A percentile compares a stretch with the other conserved stretches of the same genome.
Evolutionary conservation across 1,140 invertebrate species (phyloP).

Genomic region (Drosophila ironensis): DNA sequence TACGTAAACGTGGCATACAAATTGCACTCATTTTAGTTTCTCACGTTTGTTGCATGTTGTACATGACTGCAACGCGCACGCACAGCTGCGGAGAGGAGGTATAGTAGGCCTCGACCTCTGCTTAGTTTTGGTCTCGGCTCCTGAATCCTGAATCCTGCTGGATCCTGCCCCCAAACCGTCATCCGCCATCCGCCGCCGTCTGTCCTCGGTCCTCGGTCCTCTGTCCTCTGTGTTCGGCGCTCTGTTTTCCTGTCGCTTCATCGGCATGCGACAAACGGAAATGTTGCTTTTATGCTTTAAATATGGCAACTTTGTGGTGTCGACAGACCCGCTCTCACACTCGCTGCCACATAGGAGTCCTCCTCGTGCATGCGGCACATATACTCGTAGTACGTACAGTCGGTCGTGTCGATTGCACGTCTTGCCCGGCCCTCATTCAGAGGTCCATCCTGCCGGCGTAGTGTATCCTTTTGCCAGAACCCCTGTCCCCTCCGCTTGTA

Average conservation of each 20-base stretch:
- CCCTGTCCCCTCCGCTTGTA: slow-evolving; percentile 2
- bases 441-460: slow-evolving; percentile 12
- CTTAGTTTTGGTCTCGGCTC: slow-evolving; percentile 33
- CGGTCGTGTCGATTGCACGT: slow-evolving; percentile 73
- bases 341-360: too few relatives aligned
- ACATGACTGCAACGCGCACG: slow-evolving; percentile 75
- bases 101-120: slow-evolving; percentile 61
- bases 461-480: background rate
- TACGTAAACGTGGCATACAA: slow-evolving; percentile 74
- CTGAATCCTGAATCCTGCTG: background rate
- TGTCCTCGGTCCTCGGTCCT: background rate
- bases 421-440: slow-evolving; percentile 25
- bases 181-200: too few relatives aligned
- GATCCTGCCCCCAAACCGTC: background rate
- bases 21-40: slow-evolving; percentile 80
- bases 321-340: slow-evolving; percentile 23
- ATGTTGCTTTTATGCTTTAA: slow-evolving; percentile 81
- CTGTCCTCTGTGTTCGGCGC: too few relatives aligned
- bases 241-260: slow-evolving; percentile 45
- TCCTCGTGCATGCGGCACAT: too few relatives aligned
- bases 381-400: too few relatives aligned
- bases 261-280: slow-evolving; percentile 77
- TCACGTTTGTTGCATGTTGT: slow-evolving; percentile 78
- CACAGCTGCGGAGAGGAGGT: slow-evolving; percentile 25
- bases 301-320: slow-evolving; percentile 80